Percentiles rank a stretch among this genome's conserved stretches.
Evolutionary conservation across 2,888 invertebrate genomes (phyloP).

Genomic region (Drosophila eohydei): DNA sequence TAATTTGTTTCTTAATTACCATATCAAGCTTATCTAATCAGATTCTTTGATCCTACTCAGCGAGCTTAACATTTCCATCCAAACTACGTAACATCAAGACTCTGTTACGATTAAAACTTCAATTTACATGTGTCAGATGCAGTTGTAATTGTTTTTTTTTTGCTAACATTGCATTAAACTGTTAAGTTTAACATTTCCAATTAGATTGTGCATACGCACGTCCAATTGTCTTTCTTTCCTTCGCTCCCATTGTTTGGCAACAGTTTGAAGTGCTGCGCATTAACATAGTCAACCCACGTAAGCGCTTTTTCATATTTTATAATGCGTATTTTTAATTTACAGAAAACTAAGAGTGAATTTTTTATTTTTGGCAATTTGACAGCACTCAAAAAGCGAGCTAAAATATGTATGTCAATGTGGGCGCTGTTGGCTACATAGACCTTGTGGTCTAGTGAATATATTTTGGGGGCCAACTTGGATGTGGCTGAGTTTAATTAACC

Average conservation of each 20-base stretch:
- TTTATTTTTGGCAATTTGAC: conserved; percentile 47
- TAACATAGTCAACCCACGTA: background rate
- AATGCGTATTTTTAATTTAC: conserved; percentile 8
- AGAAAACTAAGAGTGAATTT: conserved; percentile 5
- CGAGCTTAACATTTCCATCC: background rate
- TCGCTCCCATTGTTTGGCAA: background rate
- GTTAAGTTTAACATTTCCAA: conserved; percentile 8
- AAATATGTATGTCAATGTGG: conserved; percentile 51
- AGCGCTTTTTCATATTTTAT: background rate
- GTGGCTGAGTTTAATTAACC: conserved; percentile 38
- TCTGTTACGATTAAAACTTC: conserved; percentile 1
- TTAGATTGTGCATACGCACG: background rate
- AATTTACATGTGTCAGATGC: background rate
- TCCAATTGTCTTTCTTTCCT: background rate
- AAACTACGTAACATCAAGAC: background rate
- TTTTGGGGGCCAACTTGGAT: conserved; percentile 19
- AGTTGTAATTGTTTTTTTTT: background rate
- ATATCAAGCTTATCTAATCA: background rate
- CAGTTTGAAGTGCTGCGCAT: background rate
- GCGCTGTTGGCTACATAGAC: conserved; percentile 38
- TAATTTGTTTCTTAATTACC: background rate
- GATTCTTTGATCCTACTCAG: background rate
- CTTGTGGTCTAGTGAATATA: conserved; percentile 35
- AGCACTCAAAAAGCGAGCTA: conserved; percentile 16
- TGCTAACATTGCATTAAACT: background rate